These are phyloP conservation scores for Latrodectus hesperus DNA, from an alignment of 2,888 invertebrate genomes.

Conservation along the genomic window DNA sequence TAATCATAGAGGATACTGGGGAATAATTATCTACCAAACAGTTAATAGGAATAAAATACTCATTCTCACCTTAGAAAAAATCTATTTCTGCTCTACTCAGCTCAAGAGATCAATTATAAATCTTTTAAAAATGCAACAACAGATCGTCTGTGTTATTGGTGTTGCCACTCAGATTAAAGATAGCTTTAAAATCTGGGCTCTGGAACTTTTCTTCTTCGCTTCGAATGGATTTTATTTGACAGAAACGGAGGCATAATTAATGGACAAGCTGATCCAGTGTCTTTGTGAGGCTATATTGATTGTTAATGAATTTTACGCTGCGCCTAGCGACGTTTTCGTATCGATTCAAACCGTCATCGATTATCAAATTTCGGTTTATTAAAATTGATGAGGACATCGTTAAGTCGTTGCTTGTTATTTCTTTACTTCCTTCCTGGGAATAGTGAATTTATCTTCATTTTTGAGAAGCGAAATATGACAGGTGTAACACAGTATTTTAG, in stretches of 20 bases:
- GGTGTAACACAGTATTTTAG: not conserved
- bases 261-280: constrained; percentile 8
- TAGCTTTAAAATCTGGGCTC: constrained; percentile 24
- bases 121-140: too few relatives aligned
- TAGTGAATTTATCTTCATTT: constrained; percentile 27
- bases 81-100: too few relatives aligned
- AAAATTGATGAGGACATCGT: constrained; percentile 31
- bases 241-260: constrained; percentile 31
- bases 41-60: too few relatives aligned
- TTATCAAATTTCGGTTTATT: constrained; percentile 41
- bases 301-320: constrained; percentile 43
- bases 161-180: constrained; percentile 28
- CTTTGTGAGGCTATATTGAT: constrained; percentile 20
- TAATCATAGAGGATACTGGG: too few relatives aligned
- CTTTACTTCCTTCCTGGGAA: constrained; percentile 3
- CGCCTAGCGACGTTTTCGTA: not conserved
- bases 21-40: too few relatives aligned
- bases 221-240: constrained; percentile 10
- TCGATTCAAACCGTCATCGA: constrained; percentile 26
- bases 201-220: not conserved
- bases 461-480: constrained; percentile 6
- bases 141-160: not conserved
- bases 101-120: too few relatives aligned
- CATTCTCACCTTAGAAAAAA: too few relatives aligned
- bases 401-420: constrained; percentile 7